Evolutionary conservation across 1,140 invertebrate genomes (phyloP).

Genomic region (Heliconius melpomene): DNA sequence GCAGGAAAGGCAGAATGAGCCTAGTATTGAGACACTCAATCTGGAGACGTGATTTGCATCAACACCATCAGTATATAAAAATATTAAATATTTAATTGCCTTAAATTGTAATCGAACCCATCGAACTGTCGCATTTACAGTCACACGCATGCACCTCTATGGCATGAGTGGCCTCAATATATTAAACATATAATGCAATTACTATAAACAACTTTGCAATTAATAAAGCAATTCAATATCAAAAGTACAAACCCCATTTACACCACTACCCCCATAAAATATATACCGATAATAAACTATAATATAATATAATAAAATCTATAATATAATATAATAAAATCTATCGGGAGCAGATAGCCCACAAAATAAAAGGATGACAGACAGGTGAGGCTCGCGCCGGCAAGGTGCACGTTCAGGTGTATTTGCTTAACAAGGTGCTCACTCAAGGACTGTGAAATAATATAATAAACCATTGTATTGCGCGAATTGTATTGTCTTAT

Average conservation of each 20-base stretch:
- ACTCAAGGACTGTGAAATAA: constrained; percentile 52
- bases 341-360: constrained; percentile 33
- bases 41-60: too few relatives aligned
- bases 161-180: too few relatives aligned
- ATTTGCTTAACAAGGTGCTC: constrained; percentile 74
- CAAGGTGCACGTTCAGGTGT: constrained; percentile 80
- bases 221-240: neutral
- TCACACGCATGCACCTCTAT: too few relatives aligned
- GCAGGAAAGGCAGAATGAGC: too few relatives aligned
- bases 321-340: constrained; percentile 13
- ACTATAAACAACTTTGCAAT: neutral
- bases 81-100: too few relatives aligned
- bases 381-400: constrained; percentile 52
- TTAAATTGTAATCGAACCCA: too few relatives aligned
- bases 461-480: constrained; percentile 45
- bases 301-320: too few relatives aligned
- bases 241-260: neutral
- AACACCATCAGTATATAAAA: too few relatives aligned
- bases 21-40: too few relatives aligned
- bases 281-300: neutral
- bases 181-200: too few relatives aligned
- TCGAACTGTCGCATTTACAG: too few relatives aligned
- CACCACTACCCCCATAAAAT: neutral
- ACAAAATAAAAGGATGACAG: constrained; percentile 44
- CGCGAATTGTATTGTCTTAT: constrained; percentile 9